Conservation (phyloP, 2,113 vertebrate genomes). For the Calyptommatus sinebrachiatus region DNA sequence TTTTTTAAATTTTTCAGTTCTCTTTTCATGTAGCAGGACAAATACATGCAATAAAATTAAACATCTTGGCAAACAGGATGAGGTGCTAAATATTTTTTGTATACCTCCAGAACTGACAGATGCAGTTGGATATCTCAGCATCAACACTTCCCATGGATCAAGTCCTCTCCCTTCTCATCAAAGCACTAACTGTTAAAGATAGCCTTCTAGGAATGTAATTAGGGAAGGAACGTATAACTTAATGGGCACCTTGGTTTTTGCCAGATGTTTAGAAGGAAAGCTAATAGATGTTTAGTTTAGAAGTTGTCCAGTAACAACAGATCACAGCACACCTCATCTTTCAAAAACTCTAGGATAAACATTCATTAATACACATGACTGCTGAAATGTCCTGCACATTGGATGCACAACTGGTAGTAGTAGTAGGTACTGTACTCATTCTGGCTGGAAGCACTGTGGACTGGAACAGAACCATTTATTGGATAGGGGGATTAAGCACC, state of each 20-base stretch:
- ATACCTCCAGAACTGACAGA: neutral
- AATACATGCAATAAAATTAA: slow-evolving; percentile 19
- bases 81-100: slow-evolving; percentile 1
- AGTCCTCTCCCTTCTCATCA: slow-evolving; percentile 10
- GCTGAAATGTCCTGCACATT: slow-evolving; percentile 42
- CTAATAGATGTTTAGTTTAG: slow-evolving; percentile 50
- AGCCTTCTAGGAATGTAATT: slow-evolving; percentile 59
- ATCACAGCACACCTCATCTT: slow-evolving; percentile 22
- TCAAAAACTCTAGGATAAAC: slow-evolving; percentile 54
- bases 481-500: neutral
- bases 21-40: slow-evolving; percentile 11
- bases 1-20: slow-evolving; percentile 1
- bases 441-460: neutral
- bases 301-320: slow-evolving; percentile 29
- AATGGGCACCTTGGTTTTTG: slow-evolving; percentile 38
- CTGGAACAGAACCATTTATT: neutral
- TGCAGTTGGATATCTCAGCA: neutral
- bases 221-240: slow-evolving; percentile 47
- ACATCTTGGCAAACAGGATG: slow-evolving; percentile 19
- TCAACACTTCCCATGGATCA: neutral
- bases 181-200: slow-evolving; percentile 43
- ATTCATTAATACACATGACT: slow-evolving; percentile 48
- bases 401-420: slow-evolving; percentile 15
- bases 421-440: slow-evolving; percentile 13
- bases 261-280: slow-evolving; percentile 36